Evolutionary conservation across 2,113 vertebrate species (phyloP).

Genomic region (Coreoperca whiteheadi): DNA sequence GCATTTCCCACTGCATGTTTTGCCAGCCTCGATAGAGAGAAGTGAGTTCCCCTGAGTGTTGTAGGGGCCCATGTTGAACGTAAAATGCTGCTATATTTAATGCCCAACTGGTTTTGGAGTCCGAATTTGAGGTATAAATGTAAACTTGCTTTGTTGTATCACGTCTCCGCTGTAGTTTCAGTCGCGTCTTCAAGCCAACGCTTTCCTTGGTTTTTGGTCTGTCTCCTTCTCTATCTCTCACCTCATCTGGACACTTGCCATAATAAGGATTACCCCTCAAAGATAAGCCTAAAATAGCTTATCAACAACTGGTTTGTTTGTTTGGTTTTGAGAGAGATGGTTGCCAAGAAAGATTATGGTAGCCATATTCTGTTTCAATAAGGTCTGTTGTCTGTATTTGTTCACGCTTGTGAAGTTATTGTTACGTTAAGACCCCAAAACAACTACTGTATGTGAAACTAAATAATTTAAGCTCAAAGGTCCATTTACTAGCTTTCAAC

Average conservation of each 20-base stretch:
- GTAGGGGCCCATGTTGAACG: slow-evolving; percentile 10
- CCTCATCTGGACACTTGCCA: background rate
- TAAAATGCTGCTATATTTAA: background rate
- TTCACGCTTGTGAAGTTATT: too few species aligned
- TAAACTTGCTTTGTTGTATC: background rate
- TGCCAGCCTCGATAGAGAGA: slow-evolving; percentile 31
- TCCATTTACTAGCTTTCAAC: background rate
- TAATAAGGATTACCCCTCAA: background rate
- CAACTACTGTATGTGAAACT: too few species aligned
- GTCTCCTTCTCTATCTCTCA: background rate
- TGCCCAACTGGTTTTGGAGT: background rate
- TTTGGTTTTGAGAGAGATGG: background rate
- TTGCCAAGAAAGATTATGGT: background rate
- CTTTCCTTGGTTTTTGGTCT: background rate
- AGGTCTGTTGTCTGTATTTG: too few species aligned
- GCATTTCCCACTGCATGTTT: slow-evolving; percentile 34
- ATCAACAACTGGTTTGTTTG: background rate
- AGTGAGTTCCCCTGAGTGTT: background rate
- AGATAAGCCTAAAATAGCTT: background rate
- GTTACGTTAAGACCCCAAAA: too few species aligned
- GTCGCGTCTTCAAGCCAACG: background rate
- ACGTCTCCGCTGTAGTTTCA: background rate
- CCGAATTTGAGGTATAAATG: background rate
- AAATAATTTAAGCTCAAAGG: too few species aligned
- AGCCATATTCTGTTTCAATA: too few species aligned